These are phyloP conservation scores for Cantharis nigra DNA, from an alignment of 2,888 invertebrate genomes.

Conservation along the genomic window DNA sequence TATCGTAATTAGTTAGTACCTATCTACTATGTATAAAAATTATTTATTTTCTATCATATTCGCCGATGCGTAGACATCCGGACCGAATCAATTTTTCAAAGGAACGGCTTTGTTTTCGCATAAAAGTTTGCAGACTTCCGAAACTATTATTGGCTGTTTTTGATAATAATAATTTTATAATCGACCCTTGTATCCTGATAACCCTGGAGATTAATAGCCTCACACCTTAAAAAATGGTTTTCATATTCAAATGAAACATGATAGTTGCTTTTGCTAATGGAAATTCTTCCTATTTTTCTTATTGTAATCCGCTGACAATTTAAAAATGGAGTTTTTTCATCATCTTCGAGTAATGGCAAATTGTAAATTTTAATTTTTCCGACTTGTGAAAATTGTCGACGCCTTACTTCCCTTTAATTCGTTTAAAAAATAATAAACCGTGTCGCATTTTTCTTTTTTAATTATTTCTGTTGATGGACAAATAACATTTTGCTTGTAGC, in stretches of 20 bases:
- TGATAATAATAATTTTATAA: neutral
- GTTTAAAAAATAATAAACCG: neutral
- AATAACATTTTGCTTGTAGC: neutral
- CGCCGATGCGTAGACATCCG: no score
- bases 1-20: neutral
- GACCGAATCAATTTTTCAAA: no score
- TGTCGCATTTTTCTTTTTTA: neutral
- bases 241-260: neutral
- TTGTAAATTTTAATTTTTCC: neutral
- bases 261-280: neutral
- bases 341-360: neutral
- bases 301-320: neutral
- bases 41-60: neutral
- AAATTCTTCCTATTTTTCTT: neutral
- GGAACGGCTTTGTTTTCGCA: neutral
- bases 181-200: neutral
- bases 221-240: neutral
- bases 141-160: no score
- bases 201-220: neutral
- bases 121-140: neutral
- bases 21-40: neutral
- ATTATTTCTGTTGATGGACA: neutral
- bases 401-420: neutral
- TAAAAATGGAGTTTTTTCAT: neutral
- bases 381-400: neutral